Base-by-base conservation (phyloP, 2,888 invertebrate genomes). In the Junonia oenone region DNA sequence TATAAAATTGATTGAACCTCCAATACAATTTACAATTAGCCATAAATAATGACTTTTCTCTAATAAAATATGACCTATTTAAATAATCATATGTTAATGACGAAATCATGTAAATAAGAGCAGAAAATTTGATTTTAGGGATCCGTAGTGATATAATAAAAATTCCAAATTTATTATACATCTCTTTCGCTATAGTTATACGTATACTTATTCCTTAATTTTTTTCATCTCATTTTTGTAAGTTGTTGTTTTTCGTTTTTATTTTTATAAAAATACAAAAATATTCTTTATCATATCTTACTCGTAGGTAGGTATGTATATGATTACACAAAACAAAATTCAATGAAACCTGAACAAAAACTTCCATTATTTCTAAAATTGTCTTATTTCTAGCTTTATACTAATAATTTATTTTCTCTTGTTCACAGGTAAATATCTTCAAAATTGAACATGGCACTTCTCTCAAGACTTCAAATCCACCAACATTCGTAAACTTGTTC, bases 101-200 rank as follows among this genome's bases (percentile, higher is more conserved):
- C 14, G 37, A 37, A 38, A 35, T 46, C 37, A 27, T 52, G 47
- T 54, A 31, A 33, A 48, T 48, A 47, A 40, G 38, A 31, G 15
- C 14, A 15, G 3, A n/a, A 22, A 11, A 22, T 13, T 43, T 22
- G 19, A 8, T 15, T 37, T 37, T 19, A 43, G 13, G n/a, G 8
- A 2, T 43, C n/a, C 22, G 22, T 22, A 13, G 13, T 38, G 3
- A 9, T 15, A 8, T 19, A 38, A n/a, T n/a, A n/a, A n/a, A n/a
- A n/a, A n/a, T n/a, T n/a, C n/a, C n/a, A n/a, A n/a, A n/a, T n/a
- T n/a, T n/a, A n/a, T n/a, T n/a, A n/a, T n/a, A n/a, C n/a, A n/a
- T n/a, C n/a, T n/a, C n/a, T n/a, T n/a, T n/a, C n/a, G n/a, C n/a
- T n/a, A n/a, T n/a, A n/a, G n/a, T n/a, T n/a, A n/a, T n/a, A n/a